phyloP scores from a whole-genome alignment of 2,888 invertebrate genomes.

The Hydroisotoma schaefferi region DNA sequence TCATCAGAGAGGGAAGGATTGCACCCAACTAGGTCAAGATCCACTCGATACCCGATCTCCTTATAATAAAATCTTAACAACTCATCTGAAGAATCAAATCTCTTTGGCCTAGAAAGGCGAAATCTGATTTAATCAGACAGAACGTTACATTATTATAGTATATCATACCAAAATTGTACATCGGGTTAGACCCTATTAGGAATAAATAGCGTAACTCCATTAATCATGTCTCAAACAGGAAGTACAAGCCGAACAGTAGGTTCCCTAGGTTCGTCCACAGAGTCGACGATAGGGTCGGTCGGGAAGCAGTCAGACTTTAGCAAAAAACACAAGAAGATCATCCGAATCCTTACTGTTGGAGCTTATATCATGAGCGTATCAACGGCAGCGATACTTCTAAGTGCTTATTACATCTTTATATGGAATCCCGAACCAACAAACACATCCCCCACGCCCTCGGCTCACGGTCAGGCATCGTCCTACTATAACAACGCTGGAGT shows the following conservation, averaged over 20 bases:
- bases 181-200: no score
- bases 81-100: no score
- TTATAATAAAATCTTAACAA: no score
- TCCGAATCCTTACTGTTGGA: slow-evolving; percentile 85
- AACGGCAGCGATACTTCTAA: slow-evolving; percentile 86
- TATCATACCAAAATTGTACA: no score
- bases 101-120: no score
- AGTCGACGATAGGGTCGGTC: background rate
- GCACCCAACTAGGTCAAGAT: no score
- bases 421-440: slow-evolving; percentile 67
- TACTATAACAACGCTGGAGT: background rate
- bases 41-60: no score
- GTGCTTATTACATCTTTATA: slow-evolving; percentile 88
- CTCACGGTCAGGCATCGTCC: background rate
- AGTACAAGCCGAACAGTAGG: slow-evolving; percentile 4
- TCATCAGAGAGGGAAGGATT: no score
- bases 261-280: slow-evolving; percentile 9
- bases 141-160: no score
- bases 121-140: no score
- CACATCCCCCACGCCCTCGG: slow-evolving; percentile 10
- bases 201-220: no score
- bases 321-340: slow-evolving; percentile 54
- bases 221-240: slow-evolving; percentile 8
- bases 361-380: slow-evolving; percentile 93
- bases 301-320: background rate